Conservation (phyloP, 2,113 vertebrate species). For the Marmota monax region DNA sequence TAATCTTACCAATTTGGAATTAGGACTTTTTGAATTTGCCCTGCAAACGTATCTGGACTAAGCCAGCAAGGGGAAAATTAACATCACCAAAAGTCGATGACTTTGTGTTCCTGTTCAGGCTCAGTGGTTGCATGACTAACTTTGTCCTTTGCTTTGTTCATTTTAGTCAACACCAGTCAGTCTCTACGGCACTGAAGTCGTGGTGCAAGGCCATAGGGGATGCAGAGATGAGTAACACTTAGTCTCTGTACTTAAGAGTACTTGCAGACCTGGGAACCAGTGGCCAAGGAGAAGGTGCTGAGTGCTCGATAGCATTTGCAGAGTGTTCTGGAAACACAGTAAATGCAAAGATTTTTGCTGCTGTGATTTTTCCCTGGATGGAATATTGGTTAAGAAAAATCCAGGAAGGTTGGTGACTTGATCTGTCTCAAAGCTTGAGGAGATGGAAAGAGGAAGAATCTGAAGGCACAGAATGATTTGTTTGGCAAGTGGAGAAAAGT, state of each 20-base stretch:
- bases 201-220: fast-evolving
- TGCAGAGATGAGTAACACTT: not conserved
- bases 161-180: not conserved
- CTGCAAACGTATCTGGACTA: not conserved
- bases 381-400: not conserved
- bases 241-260: not conserved
- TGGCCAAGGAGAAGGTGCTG: not conserved
- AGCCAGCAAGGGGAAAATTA: constrained; percentile 20
- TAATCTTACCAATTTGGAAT: constrained; percentile 78
- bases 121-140: not conserved
- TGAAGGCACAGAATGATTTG: not conserved
- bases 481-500: not conserved
- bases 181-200: not conserved
- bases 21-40: constrained; percentile 61
- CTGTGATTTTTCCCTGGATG: not conserved
- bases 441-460: not conserved
- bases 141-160: not conserved
- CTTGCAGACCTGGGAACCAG: not conserved
- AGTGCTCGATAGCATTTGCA: not conserved
- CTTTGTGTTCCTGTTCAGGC: not conserved
- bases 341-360: not conserved
- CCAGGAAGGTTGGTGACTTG: not conserved
- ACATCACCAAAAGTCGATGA: not conserved
- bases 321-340: too few species aligned
- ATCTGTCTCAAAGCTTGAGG: not conserved